phyloP scores from a whole-genome alignment of 23 tunicate species.

The Diplosoma virens region DNA sequence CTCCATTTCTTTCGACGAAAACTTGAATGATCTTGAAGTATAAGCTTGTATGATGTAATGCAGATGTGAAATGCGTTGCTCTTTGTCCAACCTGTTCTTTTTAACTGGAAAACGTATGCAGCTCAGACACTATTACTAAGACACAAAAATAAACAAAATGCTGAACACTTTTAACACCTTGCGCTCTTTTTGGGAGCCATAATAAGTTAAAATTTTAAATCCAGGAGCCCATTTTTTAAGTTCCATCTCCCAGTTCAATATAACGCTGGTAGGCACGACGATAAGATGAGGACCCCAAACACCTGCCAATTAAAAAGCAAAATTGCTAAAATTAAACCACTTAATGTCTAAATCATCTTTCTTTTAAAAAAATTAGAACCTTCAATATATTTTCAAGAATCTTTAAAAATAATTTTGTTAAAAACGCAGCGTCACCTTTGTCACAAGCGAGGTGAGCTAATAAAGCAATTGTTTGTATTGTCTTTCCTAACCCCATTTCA shows the following conservation, averaged over 20 bases:
- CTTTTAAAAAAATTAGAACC: neutral
- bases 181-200: slow-evolving; percentile 94
- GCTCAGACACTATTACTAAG: neutral
- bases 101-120: slow-evolving; percentile 41
- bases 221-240: slow-evolving; percentile 99
- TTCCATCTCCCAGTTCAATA: slow-evolving; percentile 99
- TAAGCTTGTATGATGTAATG: slow-evolving; percentile 90
- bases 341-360: neutral
- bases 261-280: slow-evolving; percentile 96
- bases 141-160: no score
- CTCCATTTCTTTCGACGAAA: slow-evolving; percentile 92
- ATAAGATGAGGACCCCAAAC: slow-evolving; percentile 99
- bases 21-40: slow-evolving; percentile 75
- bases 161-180: no score
- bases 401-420: neutral
- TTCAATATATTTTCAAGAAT: neutral
- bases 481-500: slow-evolving; percentile 99
- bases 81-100: slow-evolving; percentile 93
- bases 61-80: slow-evolving; percentile 92
- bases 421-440: slow-evolving; percentile 50
- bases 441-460: slow-evolving; percentile 96
- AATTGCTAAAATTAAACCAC: no score
- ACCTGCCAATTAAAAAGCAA: slow-evolving; percentile 38
- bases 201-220: slow-evolving; percentile 90
- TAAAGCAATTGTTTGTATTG: slow-evolving; percentile 97